Evolutionary conservation across 2,113 vertebrate species (phyloP), one percentile per base, ranked within the genome.

Genomic region (Cinclus cinclus): DNA sequence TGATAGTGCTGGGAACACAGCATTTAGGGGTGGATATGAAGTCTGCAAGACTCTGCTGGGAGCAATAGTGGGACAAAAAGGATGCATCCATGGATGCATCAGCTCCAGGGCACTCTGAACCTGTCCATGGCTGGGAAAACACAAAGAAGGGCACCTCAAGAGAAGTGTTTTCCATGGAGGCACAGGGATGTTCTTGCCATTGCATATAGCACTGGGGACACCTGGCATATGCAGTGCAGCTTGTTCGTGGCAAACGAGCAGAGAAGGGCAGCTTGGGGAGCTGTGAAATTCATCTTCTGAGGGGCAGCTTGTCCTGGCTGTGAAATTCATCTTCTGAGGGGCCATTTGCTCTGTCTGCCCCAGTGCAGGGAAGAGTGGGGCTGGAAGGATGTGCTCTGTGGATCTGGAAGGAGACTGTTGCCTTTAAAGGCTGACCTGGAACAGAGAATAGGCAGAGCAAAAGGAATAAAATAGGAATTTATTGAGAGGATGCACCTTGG

Each of bases 201-300:
- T 20, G 35, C 13, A 7, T 0, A 0, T 15, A 50, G 25, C 1
- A 0, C 37, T 41, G 56, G 9, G 35, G 23, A 67, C 35, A 63
- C 15, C 46, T 17, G 52, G 58, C 4, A 7, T 14, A 50, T 1
- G 39, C 46, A 30, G n/a, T 11, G 35, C 49, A 21, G 17, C 31
- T 46, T 68, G 13, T 69, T 76, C 0, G 0, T 30, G 55, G 17
- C 23, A 76, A 46, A 41, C 0, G 6, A 62, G 19, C 41, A 6
- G 2, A 28, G 39, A 90, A 73, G 47, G 30, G 56, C 41, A 81
- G 68, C 11, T 23, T 15, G 69, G 30, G 27, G 20, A 70, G 37
- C 24, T 46, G 31, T 3, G 3, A 31, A 82, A 37, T 67, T 39
- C 13, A 31, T 31, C 13, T 56, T 67, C 20, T 21, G 52, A 31